A percentile compares a stretch with the other conserved stretches of the same genome.
Conservation (phyloP, 2,113 vertebrate species). For the Falco punctatus region DNA sequence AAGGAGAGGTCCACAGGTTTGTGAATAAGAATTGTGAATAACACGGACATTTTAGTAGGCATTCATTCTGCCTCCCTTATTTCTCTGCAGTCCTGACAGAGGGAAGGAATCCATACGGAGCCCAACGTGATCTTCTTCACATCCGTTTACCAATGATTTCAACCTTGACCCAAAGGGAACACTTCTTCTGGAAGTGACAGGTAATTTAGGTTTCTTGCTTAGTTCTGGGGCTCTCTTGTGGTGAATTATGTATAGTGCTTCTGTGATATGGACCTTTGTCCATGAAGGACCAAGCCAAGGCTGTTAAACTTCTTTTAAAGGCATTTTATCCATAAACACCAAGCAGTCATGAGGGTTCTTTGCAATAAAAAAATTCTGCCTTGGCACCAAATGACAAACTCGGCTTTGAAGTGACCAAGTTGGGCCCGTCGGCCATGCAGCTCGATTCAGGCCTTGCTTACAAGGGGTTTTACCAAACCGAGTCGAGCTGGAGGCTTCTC, state of each 20-base stretch:
- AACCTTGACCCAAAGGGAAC: conserved; percentile 78
- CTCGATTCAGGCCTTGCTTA: not conserved
- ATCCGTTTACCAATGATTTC: conserved; percentile 56
- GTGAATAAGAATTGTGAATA: conserved; percentile 35
- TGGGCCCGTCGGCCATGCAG: not conserved
- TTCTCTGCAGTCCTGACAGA: conserved; percentile 19
- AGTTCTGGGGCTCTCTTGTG: conserved; percentile 79
- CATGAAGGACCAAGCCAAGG: conserved; percentile 57
- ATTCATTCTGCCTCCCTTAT: not conserved
- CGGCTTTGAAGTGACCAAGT: not conserved
- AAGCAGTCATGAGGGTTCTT: not conserved
- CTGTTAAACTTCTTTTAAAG: conserved; percentile 69
- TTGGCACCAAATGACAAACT: not conserved
- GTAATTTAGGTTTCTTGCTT: conserved; percentile 78
- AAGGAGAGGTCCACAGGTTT: not conserved
- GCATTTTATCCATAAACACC: conserved; percentile 47
- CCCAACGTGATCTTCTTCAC: conserved; percentile 39
- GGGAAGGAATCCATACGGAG: not conserved
- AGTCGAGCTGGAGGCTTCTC: not conserved
- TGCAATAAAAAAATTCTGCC: not conserved
- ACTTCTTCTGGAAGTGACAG: conserved; percentile 74
- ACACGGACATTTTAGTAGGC: not conserved
- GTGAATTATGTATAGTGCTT: conserved; percentile 82
- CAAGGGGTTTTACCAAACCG: not conserved
- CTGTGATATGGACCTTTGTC: conserved; percentile 69